These are phyloP conservation scores for Leguminivora glycinivorella DNA, from an alignment of 1,140 invertebrate genomes.

Conservation along the genomic window DNA sequence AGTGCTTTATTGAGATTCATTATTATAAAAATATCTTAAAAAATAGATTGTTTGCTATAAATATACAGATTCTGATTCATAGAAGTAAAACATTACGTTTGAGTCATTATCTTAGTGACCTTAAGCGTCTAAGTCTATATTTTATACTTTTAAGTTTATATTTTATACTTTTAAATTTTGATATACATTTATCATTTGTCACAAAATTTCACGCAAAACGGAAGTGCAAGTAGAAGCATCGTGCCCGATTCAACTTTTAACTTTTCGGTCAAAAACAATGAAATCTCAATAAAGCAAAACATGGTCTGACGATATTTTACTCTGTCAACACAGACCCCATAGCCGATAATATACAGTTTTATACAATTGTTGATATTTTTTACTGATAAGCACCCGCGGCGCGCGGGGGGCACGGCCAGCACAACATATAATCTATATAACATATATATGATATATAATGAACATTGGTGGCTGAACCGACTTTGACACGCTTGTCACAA, in stretches of 20 bases:
- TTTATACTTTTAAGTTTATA: too few relatives aligned
- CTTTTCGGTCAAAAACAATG: background rate
- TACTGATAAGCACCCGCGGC: slow-evolving; percentile 51
- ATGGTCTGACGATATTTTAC: slow-evolving; percentile 44
- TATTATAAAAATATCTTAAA: background rate
- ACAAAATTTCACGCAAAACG: too few relatives aligned
- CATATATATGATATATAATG: slow-evolving; percentile 1
- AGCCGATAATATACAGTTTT: slow-evolving; percentile 67
- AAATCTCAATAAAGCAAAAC: slow-evolving; percentile 10
- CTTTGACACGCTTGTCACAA: slow-evolving; percentile 59
- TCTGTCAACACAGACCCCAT: slow-evolving; percentile 57
- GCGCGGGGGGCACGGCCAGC: slow-evolving; percentile 48
- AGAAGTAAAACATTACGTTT: too few relatives aligned
- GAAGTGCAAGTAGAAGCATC: too few relatives aligned
- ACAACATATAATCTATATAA: slow-evolving; percentile 21
- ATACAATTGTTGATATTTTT: slow-evolving; percentile 73
- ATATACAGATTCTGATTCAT: too few relatives aligned
- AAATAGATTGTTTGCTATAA: too few relatives aligned
- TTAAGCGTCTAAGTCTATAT: too few relatives aligned
- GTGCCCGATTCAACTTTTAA: slow-evolving; percentile 51
- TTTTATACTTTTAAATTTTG: too few relatives aligned
- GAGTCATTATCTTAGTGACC: too few relatives aligned
- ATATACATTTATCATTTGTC: too few relatives aligned
- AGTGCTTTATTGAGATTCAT: slow-evolving; percentile 3
- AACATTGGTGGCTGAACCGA: slow-evolving; percentile 40